phyloP scores from a whole-genome alignment of 2,888 invertebrate genomes.

The Andrena flavipes region DNA sequence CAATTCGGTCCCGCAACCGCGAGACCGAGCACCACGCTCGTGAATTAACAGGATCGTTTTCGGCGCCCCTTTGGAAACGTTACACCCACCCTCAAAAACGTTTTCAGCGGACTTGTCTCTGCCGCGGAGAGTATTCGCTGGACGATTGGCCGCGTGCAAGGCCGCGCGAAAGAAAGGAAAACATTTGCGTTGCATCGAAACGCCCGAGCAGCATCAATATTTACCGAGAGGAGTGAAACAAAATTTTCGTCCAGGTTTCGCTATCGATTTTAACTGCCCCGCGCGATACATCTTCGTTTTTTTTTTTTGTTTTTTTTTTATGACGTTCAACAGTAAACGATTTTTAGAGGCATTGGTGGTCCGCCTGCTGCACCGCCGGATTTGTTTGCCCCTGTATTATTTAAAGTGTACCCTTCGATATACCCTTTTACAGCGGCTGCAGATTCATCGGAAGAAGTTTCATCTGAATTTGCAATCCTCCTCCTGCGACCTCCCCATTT shows the following conservation, averaged over 20 bases:
- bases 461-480: background rate
- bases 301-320: too few relatives aligned
- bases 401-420: too few relatives aligned
- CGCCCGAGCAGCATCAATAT: slow-evolving; percentile 22
- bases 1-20: slow-evolving; percentile 3
- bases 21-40: background rate
- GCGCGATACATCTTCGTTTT: background rate
- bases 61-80: background rate
- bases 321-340: too few relatives aligned
- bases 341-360: too few relatives aligned
- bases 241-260: slow-evolving; percentile 19
- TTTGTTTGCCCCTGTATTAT: too few relatives aligned
- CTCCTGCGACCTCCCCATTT: background rate
- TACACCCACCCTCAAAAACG: background rate
- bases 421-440: too few relatives aligned
- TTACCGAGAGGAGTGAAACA: slow-evolving; percentile 21
- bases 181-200: slow-evolving; percentile 25
- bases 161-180: slow-evolving; percentile 4
- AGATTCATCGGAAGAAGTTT: too few relatives aligned
- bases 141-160: background rate
- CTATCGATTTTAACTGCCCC: slow-evolving; percentile 33
- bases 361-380: too few relatives aligned
- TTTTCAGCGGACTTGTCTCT: background rate
- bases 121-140: background rate
- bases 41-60: background rate